Conservation (phyloP, 2,888 invertebrate species). For the Cosmopolites sordidus region DNA sequence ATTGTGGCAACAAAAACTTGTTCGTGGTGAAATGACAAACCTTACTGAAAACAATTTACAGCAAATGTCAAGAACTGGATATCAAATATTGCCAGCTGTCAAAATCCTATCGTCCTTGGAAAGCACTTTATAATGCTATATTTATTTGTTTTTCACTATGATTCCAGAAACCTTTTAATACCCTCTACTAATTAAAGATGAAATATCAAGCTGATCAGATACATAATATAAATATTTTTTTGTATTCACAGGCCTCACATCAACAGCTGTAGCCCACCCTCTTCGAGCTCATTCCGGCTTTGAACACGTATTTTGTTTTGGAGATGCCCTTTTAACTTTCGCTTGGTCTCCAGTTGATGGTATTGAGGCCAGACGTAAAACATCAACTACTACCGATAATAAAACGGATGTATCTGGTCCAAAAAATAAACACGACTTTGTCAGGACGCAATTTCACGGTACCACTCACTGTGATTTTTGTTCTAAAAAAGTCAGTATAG, state of each 20-base stretch:
- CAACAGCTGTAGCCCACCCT: constrained; percentile 61
- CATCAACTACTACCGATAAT: constrained; percentile 30
- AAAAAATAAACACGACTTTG: constrained; percentile 64
- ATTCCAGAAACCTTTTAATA: too few relatives aligned
- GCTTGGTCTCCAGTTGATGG: constrained; percentile 58
- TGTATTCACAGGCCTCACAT: constrained; percentile 16
- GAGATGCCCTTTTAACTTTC: constrained; percentile 84
- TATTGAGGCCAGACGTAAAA: constrained; percentile 40
- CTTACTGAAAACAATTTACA: too few relatives aligned
- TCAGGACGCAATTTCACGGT: constrained; percentile 82
- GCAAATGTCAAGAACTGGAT: too few relatives aligned
- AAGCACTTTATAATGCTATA: too few relatives aligned
- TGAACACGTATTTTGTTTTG: constrained; percentile 86
- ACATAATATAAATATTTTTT: constrained; percentile 7
- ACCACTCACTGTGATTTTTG: constrained; percentile 92
- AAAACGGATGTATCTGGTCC: constrained; percentile 19
- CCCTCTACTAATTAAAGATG: too few relatives aligned
- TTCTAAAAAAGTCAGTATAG: constrained; percentile 68
- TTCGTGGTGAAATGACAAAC: too few relatives aligned
- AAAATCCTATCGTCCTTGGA: too few relatives aligned
- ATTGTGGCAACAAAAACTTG: too few relatives aligned
- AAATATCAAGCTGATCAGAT: too few relatives aligned
- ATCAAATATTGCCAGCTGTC: too few relatives aligned
- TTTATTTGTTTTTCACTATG: too few relatives aligned
- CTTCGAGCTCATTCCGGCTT: constrained; percentile 78